These are phyloP conservation scores for Sinelater perroti DNA, from an alignment of 2,888 invertebrate species.

Conservation along the genomic window DNA sequence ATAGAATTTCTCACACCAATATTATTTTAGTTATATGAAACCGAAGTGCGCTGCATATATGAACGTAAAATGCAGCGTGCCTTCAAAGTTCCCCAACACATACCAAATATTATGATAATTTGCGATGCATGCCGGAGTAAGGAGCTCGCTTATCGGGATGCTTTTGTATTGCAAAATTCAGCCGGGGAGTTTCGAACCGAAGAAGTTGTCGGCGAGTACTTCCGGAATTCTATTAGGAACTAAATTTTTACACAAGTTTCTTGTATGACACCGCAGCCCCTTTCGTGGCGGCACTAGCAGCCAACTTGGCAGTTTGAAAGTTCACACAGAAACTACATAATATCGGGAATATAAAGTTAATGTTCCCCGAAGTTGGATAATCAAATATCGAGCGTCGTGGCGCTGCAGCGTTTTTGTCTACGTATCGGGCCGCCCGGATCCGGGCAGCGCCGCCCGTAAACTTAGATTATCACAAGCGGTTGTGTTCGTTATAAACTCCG, in stretches of 20 bases:
- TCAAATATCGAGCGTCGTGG: slow-evolving; percentile 15
- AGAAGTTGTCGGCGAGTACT: background rate
- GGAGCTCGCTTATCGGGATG: background rate
- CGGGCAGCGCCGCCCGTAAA: slow-evolving; percentile 31
- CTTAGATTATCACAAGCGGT: slow-evolving; percentile 36
- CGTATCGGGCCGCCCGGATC: slow-evolving; percentile 21
- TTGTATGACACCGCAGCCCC: background rate
- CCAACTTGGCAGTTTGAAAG: slow-evolving; percentile 4
- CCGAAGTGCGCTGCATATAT: too few species aligned
- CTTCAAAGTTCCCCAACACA: too few species aligned
- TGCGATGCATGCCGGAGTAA: too few species aligned
- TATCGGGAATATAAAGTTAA: slow-evolving; percentile 2
- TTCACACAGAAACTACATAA: slow-evolving; percentile 10
- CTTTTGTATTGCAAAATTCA: background rate
- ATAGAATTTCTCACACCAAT: too few species aligned
- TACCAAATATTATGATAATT: too few species aligned
- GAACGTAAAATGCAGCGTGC: too few species aligned
- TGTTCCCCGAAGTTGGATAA: slow-evolving; percentile 11
- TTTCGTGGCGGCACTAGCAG: background rate
- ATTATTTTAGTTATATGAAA: too few species aligned
- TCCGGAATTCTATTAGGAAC: background rate
- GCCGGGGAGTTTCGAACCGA: background rate
- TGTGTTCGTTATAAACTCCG: slow-evolving; percentile 37
- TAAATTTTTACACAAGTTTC: slow-evolving; percentile 9
- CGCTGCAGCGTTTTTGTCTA: slow-evolving; percentile 23